These are phyloP conservation scores for Esperia sulphurella DNA, from an alignment of 2,888 invertebrate species.

Conservation along the genomic window DNA sequence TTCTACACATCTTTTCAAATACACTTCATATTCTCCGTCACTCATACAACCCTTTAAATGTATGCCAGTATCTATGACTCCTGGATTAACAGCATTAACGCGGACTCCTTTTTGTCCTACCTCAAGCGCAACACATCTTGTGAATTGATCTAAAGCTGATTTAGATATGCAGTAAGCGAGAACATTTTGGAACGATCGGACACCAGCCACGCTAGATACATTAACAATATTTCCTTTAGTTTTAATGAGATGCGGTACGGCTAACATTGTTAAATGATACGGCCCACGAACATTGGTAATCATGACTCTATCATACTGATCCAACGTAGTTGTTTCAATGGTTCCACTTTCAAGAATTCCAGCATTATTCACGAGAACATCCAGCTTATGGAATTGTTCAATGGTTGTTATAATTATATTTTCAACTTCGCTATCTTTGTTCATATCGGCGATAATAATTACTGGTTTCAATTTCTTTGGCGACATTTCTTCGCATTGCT, in stretches of 20 bases:
- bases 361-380: conserved; percentile 92
- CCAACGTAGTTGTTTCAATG: conserved; percentile 89
- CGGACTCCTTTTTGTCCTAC: conserved; percentile 88
- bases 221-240: conserved; percentile 93
- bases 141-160: conserved; percentile 95
- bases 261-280: conserved; percentile 89
- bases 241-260: conserved; percentile 88
- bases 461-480: conserved; percentile 65
- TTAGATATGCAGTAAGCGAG: conserved; percentile 96
- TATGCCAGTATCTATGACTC: conserved; percentile 92
- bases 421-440: conserved; percentile 82
- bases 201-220: conserved; percentile 94
- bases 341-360: conserved; percentile 88
- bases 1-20: conserved; percentile 87
- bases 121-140: conserved; percentile 92
- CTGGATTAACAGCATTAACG: conserved; percentile 95
- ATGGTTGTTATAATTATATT: conserved; percentile 83
- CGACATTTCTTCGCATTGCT: conserved; percentile 71
- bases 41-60: conserved; percentile 88
- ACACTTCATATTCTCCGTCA: conserved; percentile 86
- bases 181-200: conserved; percentile 92
- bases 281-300: conserved; percentile 90
- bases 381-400: conserved; percentile 82
- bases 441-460: conserved; percentile 82
- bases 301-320: conserved; percentile 92